Percentiles rank a stretch among this genome's conserved stretches.
Conservation (phyloP, 2,113 vertebrate genomes). For the Gopherus flavomarginatus region DNA sequence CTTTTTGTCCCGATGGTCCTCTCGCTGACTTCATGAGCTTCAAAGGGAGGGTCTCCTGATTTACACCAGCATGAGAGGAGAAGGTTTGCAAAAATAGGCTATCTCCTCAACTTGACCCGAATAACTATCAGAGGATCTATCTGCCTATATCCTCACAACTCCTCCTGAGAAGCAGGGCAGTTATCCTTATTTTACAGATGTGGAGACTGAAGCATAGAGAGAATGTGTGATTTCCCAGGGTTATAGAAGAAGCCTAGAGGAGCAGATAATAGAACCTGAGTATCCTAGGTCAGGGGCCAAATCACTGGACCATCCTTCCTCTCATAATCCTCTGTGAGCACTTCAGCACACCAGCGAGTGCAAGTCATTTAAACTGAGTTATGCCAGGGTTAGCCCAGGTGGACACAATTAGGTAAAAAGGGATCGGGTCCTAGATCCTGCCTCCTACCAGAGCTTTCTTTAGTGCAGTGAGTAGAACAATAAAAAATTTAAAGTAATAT, state of each 20-base stretch:
- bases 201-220: neutral
- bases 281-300: neutral
- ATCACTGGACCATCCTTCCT: neutral
- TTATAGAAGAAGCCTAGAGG: neutral
- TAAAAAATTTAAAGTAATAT: neutral
- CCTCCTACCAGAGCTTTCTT: neutral
- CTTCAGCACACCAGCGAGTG: neutral
- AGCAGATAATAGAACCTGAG: neutral
- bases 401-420: neutral
- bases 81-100: neutral
- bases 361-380: slow-evolving; percentile 7
- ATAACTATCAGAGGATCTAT: too few species aligned
- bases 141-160: neutral
- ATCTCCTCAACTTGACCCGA: neutral
- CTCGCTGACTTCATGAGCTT: neutral
- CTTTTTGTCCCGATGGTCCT: neutral
- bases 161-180: neutral
- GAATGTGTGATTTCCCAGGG: too few species aligned
- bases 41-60: neutral
- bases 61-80: neutral
- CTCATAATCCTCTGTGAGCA: neutral
- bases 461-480: neutral
- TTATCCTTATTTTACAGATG: neutral
- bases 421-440: neutral
- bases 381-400: neutral